phyloP scores from a whole-genome alignment of 2,888 invertebrate genomes.

The Xanthorhoe spadicearia region DNA sequence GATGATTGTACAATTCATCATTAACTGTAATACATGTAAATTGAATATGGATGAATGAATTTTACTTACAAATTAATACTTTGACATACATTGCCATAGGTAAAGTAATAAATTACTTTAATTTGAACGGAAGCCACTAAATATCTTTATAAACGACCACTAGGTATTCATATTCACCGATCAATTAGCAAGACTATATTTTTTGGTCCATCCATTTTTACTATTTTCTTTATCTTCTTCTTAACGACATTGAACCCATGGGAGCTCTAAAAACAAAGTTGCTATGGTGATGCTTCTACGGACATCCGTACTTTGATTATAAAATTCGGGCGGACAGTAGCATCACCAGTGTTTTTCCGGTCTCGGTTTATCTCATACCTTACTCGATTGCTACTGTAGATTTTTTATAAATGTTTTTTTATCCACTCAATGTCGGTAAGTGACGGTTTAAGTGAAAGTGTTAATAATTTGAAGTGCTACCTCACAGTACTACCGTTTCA shows the following conservation, averaged over 20 bases:
- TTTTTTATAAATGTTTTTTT: not conserved
- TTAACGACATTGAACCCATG: no score
- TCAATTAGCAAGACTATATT: not conserved
- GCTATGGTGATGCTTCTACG: no score
- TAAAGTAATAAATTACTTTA: not conserved
- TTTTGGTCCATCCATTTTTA: not conserved
- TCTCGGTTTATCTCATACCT: not conserved
- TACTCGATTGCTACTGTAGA: no score
- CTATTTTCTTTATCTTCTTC: no score
- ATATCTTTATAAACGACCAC: not conserved
- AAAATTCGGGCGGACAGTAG: no score
- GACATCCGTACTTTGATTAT: no score
- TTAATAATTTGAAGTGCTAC: conserved; percentile 49
- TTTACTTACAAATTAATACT: not conserved
- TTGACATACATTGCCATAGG: not conserved
- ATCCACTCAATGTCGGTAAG: conserved; percentile 10
- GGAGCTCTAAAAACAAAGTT: no score
- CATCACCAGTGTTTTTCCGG: no score
- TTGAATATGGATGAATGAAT: not conserved
- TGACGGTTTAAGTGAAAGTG: conserved; percentile 62
- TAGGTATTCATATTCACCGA: not conserved
- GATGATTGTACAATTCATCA: not conserved
- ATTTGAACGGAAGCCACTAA: not conserved
- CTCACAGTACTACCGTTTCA: conserved; percentile 18
- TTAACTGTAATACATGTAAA: not conserved